Evolutionary conservation across 2,113 vertebrate species (phyloP).

Genomic region (Polypterus senegalus): DNA sequence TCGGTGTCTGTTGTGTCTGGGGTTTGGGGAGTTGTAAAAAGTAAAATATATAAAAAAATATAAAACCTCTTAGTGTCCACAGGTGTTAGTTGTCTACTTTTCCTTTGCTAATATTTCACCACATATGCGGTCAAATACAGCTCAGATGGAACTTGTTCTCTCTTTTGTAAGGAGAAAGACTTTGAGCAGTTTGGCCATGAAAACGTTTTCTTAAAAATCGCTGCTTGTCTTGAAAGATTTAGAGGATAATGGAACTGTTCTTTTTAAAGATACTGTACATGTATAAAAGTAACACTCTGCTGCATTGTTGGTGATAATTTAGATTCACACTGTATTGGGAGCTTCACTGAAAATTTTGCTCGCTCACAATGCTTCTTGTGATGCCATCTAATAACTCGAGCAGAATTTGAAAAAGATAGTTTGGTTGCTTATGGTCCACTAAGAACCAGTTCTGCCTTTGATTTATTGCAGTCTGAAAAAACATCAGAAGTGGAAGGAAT

Average conservation of each 20-base stretch:
- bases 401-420: not conserved
- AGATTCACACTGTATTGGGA: conserved; percentile 7
- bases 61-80: too few relatives aligned
- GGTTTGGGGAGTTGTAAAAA: too few relatives aligned
- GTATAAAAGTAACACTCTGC: conserved; percentile 3
- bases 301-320: conserved; percentile 4
- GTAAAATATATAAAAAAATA: too few relatives aligned
- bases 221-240: conserved; percentile 9
- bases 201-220: not conserved
- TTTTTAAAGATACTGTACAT: not conserved
- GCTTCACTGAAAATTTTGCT: conserved; percentile 10
- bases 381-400: not conserved
- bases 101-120: conserved; percentile 4
- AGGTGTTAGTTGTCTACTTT: not conserved
- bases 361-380: not conserved
- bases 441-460: not conserved
- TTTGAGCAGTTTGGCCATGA: conserved; percentile 6
- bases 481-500: too few relatives aligned
- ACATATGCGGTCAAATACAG: not conserved
- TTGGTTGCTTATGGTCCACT: not conserved
- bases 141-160: conserved; percentile 7
- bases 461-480: too few relatives aligned
- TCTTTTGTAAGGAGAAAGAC: conserved; percentile 5
- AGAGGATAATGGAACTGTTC: not conserved
- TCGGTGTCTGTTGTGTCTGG: too few relatives aligned